A percentile compares a stretch with the other conserved stretches of the same genome.
These are phyloP conservation scores for Tilapia sparmanii DNA, from an alignment of 2,113 vertebrate species.

Conservation along the genomic window DNA sequence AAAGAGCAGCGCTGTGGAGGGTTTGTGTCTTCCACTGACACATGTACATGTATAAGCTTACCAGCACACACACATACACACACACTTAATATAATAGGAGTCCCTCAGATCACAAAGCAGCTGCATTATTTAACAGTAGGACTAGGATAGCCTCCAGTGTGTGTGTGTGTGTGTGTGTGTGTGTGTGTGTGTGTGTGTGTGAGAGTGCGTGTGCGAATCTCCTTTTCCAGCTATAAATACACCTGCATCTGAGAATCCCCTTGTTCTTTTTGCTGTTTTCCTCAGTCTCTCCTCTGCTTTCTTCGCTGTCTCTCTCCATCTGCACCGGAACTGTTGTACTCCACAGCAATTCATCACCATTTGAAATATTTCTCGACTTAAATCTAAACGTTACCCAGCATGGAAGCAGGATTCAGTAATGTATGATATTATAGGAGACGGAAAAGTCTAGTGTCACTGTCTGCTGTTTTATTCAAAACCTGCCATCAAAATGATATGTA, in stretches of 20 bases:
- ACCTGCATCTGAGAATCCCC: slow-evolving; percentile 57
- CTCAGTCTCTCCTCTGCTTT: background rate
- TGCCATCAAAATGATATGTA: background rate
- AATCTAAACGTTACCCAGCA: background rate
- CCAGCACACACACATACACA: background rate
- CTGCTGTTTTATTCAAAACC: slow-evolving; percentile 1
- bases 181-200: background rate
- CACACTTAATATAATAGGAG: slow-evolving; percentile 44
- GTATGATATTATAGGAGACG: background rate
- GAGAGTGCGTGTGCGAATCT: background rate
- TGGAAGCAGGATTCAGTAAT: background rate
- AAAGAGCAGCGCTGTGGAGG: background rate
- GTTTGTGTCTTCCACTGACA: slow-evolving; percentile 7
- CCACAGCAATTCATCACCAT: background rate
- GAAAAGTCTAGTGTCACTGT: background rate
- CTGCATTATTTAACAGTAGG: slow-evolving; percentile 65
- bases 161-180: background rate
- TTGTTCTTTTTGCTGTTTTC: background rate
- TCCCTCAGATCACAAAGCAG: slow-evolving; percentile 55
- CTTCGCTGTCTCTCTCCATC: background rate
- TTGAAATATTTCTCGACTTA: background rate
- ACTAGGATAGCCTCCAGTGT: slow-evolving; percentile 51
- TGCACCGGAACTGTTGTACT: background rate
- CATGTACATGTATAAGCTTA: background rate
- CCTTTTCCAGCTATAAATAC: slow-evolving; percentile 57